A percentile compares a stretch with the other conserved stretches of the same genome.
phyloP scores from a whole-genome alignment of 92 coral and sea anemone species.

The Heliopora coerulea region DNA sequence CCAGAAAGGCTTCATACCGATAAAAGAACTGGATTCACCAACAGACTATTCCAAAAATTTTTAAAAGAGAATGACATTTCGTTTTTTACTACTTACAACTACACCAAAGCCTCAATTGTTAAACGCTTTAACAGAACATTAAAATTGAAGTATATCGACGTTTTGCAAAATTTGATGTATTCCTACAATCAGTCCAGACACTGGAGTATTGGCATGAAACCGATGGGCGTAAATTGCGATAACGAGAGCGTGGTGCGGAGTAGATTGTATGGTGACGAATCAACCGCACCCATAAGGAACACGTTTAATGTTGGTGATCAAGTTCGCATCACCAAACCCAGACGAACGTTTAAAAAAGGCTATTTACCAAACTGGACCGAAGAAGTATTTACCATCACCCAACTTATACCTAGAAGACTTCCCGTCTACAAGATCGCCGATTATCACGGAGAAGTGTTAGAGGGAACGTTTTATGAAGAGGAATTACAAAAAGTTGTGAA shows the following conservation, averaged over 20 bases:
- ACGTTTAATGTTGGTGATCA: background rate
- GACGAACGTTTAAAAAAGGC: slow-evolving; percentile 28
- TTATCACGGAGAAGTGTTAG: background rate
- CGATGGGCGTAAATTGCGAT: slow-evolving; percentile 26
- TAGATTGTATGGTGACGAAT: background rate
- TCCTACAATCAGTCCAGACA: too few relatives aligned
- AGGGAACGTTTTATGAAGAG: background rate
- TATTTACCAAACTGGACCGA: slow-evolving; percentile 48
- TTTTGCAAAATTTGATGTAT: too few relatives aligned
- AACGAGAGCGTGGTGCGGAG: slow-evolving; percentile 42
- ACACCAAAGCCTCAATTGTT: slow-evolving; percentile 32
- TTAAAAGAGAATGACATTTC: background rate
- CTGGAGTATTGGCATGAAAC: too few relatives aligned
- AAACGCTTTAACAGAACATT: slow-evolving; percentile 22
- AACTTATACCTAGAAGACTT: slow-evolving; percentile 39
- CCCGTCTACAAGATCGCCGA: slow-evolving; percentile 54
- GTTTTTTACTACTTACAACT: slow-evolving; percentile 23
- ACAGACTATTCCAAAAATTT: background rate
- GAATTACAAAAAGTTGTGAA: background rate
- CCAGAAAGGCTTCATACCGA: slow-evolving; percentile 25
- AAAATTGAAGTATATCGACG: background rate
- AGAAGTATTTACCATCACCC: slow-evolving; percentile 52
- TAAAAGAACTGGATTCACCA: slow-evolving; percentile 27
- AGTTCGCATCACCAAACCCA: background rate
- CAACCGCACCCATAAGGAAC: too few relatives aligned